Evolutionary conservation across 2,888 invertebrate species (phyloP), one percentile per base, ranked within the genome.

Genomic region (Mimumesa dahlbomi): DNA sequence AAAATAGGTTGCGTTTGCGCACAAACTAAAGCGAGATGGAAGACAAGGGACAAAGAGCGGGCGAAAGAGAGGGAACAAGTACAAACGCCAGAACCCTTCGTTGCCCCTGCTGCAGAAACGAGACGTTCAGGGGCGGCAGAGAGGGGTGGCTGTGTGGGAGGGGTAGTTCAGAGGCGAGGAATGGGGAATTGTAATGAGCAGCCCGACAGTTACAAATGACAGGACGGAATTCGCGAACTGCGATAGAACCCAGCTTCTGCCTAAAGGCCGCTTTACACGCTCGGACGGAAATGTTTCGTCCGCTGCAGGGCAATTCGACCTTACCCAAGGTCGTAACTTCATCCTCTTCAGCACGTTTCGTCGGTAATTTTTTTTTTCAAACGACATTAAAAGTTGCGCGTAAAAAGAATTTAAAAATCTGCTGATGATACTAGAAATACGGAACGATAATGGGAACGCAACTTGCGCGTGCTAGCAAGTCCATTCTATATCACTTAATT

Each of bases 131-230:
- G 75, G 67, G 67, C 53, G 48, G 58, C 43, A 22, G 43, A 40
- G 65, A 45, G 67, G 42, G 43, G 48, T 46, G n/a, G 71, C 43
- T 59, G 49, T 34, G 56, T 58, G 49, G 54, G 50, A 46, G 70
- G 75, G 81, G 76, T 82, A 74, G 79, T 72, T 72, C 74, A 62
- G 80, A 76, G 75, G 73, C 84, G 84, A 86, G 87, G 89, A 88
- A 89, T 87, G 89, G 89, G 88, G 88, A 89, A 89, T 89, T 89
- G 89, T 89, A 89, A 89, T 89, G 89, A 89, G 89, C 89, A 88
- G 85, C 84, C 87, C 83, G 89, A 89, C 89, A 89, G 89, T 89
- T 89, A 89, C 89, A 89, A 89, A 89, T 89, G 89, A 89, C 88
- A 89, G 89, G 88, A 89, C 86, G 89, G 89, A 89, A 89, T 89